phyloP scores from a whole-genome alignment of 2,797 vertebrate genomes.

The Podargus strigoides region DNA sequence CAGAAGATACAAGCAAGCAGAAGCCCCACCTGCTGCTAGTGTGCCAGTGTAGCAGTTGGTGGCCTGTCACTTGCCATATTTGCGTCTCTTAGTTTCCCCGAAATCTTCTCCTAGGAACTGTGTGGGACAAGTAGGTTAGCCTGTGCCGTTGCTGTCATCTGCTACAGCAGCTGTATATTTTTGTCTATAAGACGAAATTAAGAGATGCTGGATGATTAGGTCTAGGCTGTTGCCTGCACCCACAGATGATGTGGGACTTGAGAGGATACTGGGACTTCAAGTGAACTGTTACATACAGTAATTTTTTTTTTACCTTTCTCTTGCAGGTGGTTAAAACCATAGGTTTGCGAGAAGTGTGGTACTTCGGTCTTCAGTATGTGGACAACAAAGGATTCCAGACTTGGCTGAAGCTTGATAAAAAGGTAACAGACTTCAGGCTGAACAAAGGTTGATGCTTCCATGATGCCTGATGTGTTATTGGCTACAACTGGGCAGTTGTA shows the following conservation, averaged over 20 bases:
- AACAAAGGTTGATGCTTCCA: neutral
- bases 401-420: conserved; percentile 97
- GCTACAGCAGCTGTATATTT: neutral
- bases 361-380: conserved; percentile 92
- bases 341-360: conserved; percentile 94
- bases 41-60: neutral
- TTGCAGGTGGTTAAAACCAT: conserved; percentile 95
- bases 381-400: conserved; percentile 90
- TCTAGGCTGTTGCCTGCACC: neutral
- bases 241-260: neutral
- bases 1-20: neutral
- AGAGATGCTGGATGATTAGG: neutral
- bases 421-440: conserved; percentile 74
- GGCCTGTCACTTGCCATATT: neutral
- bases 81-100: neutral
- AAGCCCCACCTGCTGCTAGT: neutral
- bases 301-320: neutral
- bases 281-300: neutral
- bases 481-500: neutral
- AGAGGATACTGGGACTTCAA: neutral
- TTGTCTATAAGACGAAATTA: neutral
- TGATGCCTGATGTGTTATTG: neutral
- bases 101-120: neutral
- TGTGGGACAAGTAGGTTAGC: neutral
- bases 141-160: neutral